These are phyloP conservation scores for Drosophila subpulchrella DNA, from an alignment of 1,140 invertebrate species.

Conservation along the genomic window DNA sequence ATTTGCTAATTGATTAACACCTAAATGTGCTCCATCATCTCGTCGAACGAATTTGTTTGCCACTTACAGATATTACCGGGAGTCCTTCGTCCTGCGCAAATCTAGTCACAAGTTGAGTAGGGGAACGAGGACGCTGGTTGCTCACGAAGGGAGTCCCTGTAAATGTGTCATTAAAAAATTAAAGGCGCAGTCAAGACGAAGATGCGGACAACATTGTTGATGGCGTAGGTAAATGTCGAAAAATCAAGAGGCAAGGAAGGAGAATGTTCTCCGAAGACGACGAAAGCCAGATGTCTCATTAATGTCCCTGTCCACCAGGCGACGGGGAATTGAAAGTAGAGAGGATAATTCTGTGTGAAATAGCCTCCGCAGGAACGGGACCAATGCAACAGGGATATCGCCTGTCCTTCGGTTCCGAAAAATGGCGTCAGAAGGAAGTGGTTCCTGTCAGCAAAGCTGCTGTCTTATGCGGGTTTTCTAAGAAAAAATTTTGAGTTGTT, in stretches of 20 bases:
- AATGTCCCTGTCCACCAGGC: conserved; percentile 22
- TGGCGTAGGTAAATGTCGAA: not conserved
- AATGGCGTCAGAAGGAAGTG: not conserved
- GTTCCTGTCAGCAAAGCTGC: not conserved
- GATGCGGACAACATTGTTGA: conserved; percentile 64
- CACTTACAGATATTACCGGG: conserved; percentile 56
- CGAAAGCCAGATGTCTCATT: conserved; percentile 40
- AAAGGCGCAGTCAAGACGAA: conserved; percentile 52
- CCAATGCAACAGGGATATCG: conserved; percentile 7
- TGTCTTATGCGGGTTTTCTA: conserved; percentile 10
- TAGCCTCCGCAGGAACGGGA: not conserved
- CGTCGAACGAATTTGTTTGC: conserved; percentile 16
- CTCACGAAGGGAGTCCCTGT: conserved; percentile 16
- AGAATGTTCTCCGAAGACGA: conserved; percentile 27
- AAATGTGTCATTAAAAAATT: conserved; percentile 78
- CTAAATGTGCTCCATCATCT: conserved; percentile 57
- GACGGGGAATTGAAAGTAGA: not conserved
- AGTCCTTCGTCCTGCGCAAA: conserved; percentile 4
- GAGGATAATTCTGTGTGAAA: conserved; percentile 17
- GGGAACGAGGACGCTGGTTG: not conserved
- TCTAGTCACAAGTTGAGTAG: conserved; percentile 17
- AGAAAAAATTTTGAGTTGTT: not conserved
- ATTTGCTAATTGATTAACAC: conserved; percentile 65
- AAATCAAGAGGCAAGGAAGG: not conserved
- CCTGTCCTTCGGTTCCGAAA: not conserved